Evolutionary conservation across 2,113 vertebrate species (phyloP).

Genomic region (Trochalopteron elliotii): DNA sequence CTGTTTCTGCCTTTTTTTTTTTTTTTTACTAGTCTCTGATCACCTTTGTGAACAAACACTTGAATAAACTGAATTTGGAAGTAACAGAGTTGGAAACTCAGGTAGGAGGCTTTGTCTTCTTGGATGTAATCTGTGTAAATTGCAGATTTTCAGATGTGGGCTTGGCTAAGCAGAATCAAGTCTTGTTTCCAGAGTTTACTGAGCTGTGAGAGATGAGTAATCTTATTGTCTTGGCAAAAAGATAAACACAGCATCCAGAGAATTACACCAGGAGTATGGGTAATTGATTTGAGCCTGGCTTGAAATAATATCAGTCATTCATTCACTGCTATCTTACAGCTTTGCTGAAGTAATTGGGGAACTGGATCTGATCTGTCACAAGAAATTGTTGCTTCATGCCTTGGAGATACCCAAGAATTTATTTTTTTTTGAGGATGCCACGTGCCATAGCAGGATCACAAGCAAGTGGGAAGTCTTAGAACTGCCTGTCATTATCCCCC

Average conservation of each 20-base stretch:
- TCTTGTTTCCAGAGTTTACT: background rate
- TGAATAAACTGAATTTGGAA: constrained; percentile 89
- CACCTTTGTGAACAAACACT: constrained; percentile 88
- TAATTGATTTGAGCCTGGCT: background rate
- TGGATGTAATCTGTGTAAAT: background rate
- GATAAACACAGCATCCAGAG: background rate
- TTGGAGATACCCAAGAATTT: background rate
- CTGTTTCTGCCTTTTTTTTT: background rate
- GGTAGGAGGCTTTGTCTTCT: constrained; percentile 57
- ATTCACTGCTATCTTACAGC: background rate
- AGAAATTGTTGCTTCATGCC: background rate
- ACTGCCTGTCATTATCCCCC: background rate
- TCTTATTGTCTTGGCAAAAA: background rate
- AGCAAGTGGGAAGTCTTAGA: background rate
- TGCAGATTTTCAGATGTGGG: background rate
- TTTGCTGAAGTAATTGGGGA: background rate
- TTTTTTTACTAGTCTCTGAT: constrained; percentile 79
- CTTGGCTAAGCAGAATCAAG: background rate
- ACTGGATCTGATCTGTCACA: background rate
- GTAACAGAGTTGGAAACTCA: constrained; percentile 86
- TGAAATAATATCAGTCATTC: background rate
- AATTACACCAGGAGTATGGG: background rate
- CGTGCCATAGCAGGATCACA: background rate
- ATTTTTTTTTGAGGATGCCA: background rate
- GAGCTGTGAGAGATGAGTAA: background rate